Evolutionary conservation across 2,888 invertebrate genomes (phyloP).

Genomic region (Idaea straminata): DNA sequence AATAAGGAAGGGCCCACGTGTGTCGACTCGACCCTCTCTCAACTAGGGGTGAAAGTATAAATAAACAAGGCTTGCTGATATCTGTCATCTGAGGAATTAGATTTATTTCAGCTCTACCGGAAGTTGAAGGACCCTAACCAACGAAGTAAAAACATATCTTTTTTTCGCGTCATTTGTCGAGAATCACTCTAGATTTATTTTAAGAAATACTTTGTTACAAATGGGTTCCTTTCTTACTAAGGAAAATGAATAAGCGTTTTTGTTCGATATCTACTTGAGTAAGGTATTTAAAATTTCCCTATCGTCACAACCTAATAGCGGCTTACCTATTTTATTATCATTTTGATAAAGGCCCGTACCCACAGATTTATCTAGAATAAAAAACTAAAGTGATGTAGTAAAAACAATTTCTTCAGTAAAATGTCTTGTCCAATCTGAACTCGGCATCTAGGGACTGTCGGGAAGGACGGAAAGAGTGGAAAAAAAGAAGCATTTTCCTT

Average conservation of each 20-base stretch:
- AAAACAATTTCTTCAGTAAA: slow-evolving; percentile 41
- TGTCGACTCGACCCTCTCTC: slow-evolving; percentile 52
- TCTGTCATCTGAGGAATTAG: slow-evolving; percentile 78
- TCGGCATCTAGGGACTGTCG: slow-evolving; percentile 39
- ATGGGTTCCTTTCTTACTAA: slow-evolving; percentile 11
- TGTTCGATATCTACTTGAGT: slow-evolving; percentile 8
- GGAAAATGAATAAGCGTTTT: slow-evolving; percentile 16
- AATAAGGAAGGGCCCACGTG: slow-evolving; percentile 64
- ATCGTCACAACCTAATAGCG: neutral
- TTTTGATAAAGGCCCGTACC: neutral
- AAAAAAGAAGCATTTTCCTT: slow-evolving; percentile 56
- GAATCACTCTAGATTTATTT: slow-evolving; percentile 29
- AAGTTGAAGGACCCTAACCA: slow-evolving; percentile 73
- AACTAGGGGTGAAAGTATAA: slow-evolving; percentile 71
- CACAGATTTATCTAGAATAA: slow-evolving; percentile 1
- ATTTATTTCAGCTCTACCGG: slow-evolving; percentile 74
- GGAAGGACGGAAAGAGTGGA: slow-evolving; percentile 53
- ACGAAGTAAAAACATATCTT: slow-evolving; percentile 46
- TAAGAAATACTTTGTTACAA: slow-evolving; percentile 25
- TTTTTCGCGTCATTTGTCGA: slow-evolving; percentile 39
- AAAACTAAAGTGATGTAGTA: slow-evolving; percentile 6
- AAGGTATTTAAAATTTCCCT: neutral
- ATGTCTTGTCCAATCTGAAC: slow-evolving; percentile 57
- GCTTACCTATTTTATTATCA: slow-evolving; percentile 1
- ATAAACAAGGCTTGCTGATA: slow-evolving; percentile 79